A percentile compares a stretch with the other conserved stretches of the same genome.
Conservation (phyloP, 2,113 vertebrate species). For the Dipodomys merriami region DNA sequence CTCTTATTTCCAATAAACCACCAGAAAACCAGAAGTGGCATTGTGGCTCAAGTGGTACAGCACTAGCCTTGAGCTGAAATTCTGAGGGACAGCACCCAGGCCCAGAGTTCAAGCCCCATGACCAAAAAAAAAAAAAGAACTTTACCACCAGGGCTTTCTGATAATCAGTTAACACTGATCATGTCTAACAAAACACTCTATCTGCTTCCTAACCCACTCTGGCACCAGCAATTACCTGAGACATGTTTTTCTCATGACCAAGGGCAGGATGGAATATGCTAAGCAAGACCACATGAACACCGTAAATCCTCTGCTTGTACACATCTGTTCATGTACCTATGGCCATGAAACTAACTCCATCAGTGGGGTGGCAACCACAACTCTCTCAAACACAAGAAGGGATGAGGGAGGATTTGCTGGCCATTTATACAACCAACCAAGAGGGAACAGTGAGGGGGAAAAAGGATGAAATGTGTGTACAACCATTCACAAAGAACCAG, state of each 20-base stretch:
- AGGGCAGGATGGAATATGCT: background rate
- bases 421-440: background rate
- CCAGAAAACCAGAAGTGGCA: too few relatives aligned
- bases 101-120: too few relatives aligned
- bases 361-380: background rate
- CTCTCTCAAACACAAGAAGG: background rate
- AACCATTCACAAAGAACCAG: background rate
- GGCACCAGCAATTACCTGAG: background rate
- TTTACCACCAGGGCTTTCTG: too few relatives aligned
- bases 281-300: background rate
- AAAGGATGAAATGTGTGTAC: accelerated
- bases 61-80: too few relatives aligned
- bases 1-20: too few relatives aligned
- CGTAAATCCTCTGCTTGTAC: background rate
- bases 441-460: background rate
- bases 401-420: background rate
- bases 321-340: background rate
- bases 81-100: too few relatives aligned
- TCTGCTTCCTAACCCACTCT: background rate
- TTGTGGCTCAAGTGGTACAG: too few relatives aligned
- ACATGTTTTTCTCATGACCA: background rate
- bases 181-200: too few relatives aligned
- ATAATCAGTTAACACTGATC: too few relatives aligned
- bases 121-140: too few relatives aligned
- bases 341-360: background rate